Conservation (phyloP, 2,797 vertebrate species). For the Crypturellus tataupa region DNA sequence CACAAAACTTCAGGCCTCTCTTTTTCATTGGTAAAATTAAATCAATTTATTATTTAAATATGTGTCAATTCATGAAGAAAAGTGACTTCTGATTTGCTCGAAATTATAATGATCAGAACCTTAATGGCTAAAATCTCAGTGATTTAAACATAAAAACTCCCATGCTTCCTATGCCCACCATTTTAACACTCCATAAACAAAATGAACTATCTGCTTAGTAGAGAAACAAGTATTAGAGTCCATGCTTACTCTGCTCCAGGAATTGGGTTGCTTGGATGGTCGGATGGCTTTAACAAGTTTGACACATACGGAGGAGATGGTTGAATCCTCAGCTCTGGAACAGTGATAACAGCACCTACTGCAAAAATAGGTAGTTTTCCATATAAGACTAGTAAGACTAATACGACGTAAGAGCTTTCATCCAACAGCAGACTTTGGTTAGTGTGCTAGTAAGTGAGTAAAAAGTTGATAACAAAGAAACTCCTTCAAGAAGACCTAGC, state of each 20-base stretch:
- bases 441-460: not conserved
- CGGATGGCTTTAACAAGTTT: not conserved
- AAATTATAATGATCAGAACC: slow-evolving; percentile 31
- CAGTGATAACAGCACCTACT: not conserved
- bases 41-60: slow-evolving; percentile 78
- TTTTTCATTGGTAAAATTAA: slow-evolving; percentile 74
- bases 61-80: slow-evolving; percentile 69
- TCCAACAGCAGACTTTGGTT: not conserved
- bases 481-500: not conserved
- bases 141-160: not conserved
- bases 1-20: slow-evolving; percentile 61
- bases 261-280: not conserved
- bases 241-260: not conserved
- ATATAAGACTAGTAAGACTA: not conserved
- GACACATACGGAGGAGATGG: not conserved
- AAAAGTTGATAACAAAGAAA: not conserved
- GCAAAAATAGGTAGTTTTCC: not conserved
- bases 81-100: slow-evolving; percentile 4
- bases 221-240: not conserved
- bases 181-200: slow-evolving; percentile 11
- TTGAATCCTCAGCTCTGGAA: not conserved
- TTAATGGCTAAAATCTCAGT: not conserved
- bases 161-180: not conserved
- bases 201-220: not conserved
- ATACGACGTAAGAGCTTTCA: not conserved